These are phyloP conservation scores for Pelobates fuscus DNA, from an alignment of 2,113 vertebrate species.

Conservation along the genomic window DNA sequence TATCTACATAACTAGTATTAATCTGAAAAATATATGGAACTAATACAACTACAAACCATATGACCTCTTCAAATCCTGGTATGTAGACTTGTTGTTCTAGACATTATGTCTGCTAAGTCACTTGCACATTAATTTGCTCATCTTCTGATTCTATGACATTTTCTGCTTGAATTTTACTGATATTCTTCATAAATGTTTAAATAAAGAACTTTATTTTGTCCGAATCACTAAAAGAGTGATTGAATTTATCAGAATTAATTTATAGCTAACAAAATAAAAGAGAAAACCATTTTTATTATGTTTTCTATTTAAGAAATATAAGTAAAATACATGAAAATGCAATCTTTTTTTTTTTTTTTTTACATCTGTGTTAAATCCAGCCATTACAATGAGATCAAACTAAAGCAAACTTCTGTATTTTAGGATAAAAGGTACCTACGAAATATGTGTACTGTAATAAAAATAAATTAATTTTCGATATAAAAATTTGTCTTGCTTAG, in stretches of 20 bases:
- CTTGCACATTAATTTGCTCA: slow-evolving; percentile 36
- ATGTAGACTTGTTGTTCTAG: slow-evolving; percentile 46
- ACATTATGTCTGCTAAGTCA: slow-evolving; percentile 42
- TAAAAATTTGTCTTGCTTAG: too few species aligned
- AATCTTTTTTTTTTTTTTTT: too few species aligned
- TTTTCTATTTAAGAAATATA: background rate
- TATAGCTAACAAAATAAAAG: background rate
- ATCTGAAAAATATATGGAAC: slow-evolving; percentile 21
- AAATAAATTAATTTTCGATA: too few species aligned
- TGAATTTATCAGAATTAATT: background rate
- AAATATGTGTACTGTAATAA: too few species aligned
- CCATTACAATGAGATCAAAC: too few species aligned
- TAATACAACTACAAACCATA: slow-evolving; percentile 24
- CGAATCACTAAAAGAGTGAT: background rate
- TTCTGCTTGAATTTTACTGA: slow-evolving; percentile 3
- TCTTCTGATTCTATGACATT: slow-evolving; percentile 14
- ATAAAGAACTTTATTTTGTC: background rate
- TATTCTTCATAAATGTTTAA: background rate
- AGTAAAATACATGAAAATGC: background rate
- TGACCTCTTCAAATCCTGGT: slow-evolving; percentile 30
- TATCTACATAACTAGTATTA: background rate
- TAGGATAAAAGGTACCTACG: too few species aligned
- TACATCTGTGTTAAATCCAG: too few species aligned
- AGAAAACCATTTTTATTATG: slow-evolving; percentile 2
- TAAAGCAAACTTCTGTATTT: too few species aligned